phyloP scores from a whole-genome alignment of 2,797 vertebrate species.

The Myripristis murdjan region DNA sequence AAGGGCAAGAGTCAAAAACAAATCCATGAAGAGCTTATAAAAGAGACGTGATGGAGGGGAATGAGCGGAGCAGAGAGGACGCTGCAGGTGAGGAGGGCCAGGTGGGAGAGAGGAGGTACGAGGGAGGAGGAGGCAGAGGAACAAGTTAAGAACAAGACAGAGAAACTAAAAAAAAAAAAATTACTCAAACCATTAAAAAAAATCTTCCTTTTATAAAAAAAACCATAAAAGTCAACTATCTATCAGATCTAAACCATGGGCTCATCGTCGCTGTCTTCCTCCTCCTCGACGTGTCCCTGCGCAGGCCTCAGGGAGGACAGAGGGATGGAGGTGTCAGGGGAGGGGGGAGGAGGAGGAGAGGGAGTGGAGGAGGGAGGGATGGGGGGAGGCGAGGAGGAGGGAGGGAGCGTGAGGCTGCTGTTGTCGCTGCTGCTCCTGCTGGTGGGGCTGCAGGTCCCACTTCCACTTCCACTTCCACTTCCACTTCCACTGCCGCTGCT shows the following conservation, averaged over 20 bases:
- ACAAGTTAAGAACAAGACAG: constrained; percentile 56
- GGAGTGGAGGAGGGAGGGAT: constrained; percentile 33
- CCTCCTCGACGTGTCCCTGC: constrained; percentile 46
- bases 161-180: constrained; percentile 10
- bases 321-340: constrained; percentile 51
- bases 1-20: neutral
- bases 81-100: too few species aligned
- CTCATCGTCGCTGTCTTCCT: constrained; percentile 77
- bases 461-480: too few species aligned
- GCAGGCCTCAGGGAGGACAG: constrained; percentile 55
- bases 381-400: constrained; percentile 61
- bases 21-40: neutral
- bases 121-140: constrained; percentile 35
- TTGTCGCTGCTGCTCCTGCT: constrained; percentile 55
- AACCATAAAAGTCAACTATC: constrained; percentile 38
- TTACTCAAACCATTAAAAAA: constrained; percentile 51
- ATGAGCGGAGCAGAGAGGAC: neutral
- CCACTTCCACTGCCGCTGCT: constrained; percentile 43
- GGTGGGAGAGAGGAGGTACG: constrained; percentile 29
- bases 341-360: constrained; percentile 20
- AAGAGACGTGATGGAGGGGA: neutral
- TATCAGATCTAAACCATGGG: constrained; percentile 72
- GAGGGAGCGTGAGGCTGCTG: constrained; percentile 59
- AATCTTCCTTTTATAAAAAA: constrained; percentile 62
- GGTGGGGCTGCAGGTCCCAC: constrained; percentile 9